Base-by-base conservation (phyloP, 2,113 vertebrate species). In the Callospermophilus lateralis region DNA sequence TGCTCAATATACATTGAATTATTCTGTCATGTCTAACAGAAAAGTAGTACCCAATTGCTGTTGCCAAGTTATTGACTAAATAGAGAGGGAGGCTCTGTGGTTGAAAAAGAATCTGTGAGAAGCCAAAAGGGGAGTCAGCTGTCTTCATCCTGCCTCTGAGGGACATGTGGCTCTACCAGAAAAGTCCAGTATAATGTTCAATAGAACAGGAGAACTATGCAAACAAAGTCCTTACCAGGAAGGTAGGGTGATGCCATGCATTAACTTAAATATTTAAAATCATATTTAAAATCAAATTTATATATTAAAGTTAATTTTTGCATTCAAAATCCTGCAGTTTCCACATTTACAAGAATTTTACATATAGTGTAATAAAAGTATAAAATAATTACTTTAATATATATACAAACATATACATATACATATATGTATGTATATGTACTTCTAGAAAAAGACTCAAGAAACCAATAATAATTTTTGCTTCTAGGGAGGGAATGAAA, bases 211-310 rank as follows among this genome's bases (percentile, higher is more conserved):
- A 70, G 10, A 80, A 53, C 34, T 55, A 1, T 51, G 34, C 30
- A 55, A 22, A 7, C 0, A 1, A 55, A 58, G 53, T 34, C 37
- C 86, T 93, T n/a, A 72, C 13, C 20, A 26, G 32, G 19, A 89
- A 28, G 0, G 0, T 0, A 0, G 39, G 3, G 9, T 22, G 22
- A 4, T 15, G 4, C 68, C 28, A n/a, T 6, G 17, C 5, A 42
- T 4, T 12, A 8, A 30, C 2, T 19, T 80, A 65, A 61, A 39
- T 19, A 19, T 15, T 45, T 9, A 8, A 45, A 86, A 65, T 79
- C 86, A 74, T 61, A 70, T n/a, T 22, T 73, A 86, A 78, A 84
- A 74, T 53, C 28, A 51, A 4, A 26, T 7, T 65, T 93, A 67
- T 28, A 72, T 65, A 77, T 65, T 28, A 78, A 78, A 78, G 26